phyloP scores from a whole-genome alignment of 2,797 vertebrate species.

The Myotis myotis region DNA sequence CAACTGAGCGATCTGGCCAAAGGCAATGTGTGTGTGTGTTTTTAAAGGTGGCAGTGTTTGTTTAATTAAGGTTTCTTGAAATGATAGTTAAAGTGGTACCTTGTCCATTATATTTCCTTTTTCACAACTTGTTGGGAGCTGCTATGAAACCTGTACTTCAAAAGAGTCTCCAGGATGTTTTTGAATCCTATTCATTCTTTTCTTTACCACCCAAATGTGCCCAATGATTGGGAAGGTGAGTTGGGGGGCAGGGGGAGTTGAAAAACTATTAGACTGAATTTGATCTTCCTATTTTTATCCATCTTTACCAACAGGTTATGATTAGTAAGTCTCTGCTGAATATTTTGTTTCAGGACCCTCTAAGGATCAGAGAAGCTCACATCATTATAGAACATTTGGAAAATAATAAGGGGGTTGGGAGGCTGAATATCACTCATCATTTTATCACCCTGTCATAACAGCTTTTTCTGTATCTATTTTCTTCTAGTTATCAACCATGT shows the following conservation, averaged over 20 bases:
- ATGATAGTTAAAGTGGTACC: background rate
- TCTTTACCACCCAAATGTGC: background rate
- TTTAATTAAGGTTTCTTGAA: background rate
- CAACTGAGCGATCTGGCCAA: background rate
- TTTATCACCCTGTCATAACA: background rate
- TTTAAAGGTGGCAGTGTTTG: background rate
- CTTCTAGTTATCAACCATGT: background rate
- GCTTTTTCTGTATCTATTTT: background rate
- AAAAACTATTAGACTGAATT: constrained; percentile 23
- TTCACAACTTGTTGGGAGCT: background rate
- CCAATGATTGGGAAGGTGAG: background rate
- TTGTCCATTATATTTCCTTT: background rate
- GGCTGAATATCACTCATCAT: background rate
- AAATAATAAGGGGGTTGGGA: background rate
- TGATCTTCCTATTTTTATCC: background rate
- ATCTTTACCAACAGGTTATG: background rate
- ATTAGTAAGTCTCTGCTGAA: background rate
- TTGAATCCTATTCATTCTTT: constrained; percentile 8
- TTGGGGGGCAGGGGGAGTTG: background rate
- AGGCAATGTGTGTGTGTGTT: background rate
- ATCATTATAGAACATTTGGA: background rate
- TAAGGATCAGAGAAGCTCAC: background rate
- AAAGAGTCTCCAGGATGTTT: background rate
- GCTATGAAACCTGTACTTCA: background rate
- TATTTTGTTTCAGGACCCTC: constrained; percentile 5